Evolutionary conservation across 2,888 invertebrate genomes (phyloP), one percentile per base, ranked within the genome.

Genomic region (Eristalis tenax): DNA sequence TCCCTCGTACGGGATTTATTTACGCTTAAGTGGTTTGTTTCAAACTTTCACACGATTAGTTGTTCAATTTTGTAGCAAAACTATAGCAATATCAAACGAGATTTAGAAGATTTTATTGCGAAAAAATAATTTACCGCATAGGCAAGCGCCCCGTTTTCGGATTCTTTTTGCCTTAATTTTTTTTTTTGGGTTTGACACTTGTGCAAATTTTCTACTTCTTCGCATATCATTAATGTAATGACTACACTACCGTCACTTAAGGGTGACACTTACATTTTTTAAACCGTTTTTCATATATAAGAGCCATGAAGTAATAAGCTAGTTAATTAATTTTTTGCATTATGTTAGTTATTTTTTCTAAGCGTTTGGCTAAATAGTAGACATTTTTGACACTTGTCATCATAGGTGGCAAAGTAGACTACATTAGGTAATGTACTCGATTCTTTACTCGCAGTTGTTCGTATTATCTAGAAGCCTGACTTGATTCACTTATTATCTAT

Each of bases 121-220:
- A 73, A 83, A 68, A 57, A 22, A 80, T 40, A 18, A 50, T 86
- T 83, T 76, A 86, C 78, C 74, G 86, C 78, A 87, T 80, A 87
- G 83, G 83, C 80, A 87, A 87, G 87, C 87, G 87, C 87, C 79
- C 83, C 70, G 87, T 83, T 87, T 79, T 35, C 61, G 22, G n/a
- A 65, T 64, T 50, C 35, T 69, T 76, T 85, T 81, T 74, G 74
- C 70, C 77, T 75, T 32, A 32, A 32, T 10, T 70, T 64, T 75
- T 81, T 71, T 28, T 78, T 57, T 59, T 50, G 32, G 32, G 18
- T 63, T 78, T 86, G 86, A 86, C 86, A 83, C 65, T 68, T 79
- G 63, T 64, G 63, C 35, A 64, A 77, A 81, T 66, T 65, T 84
- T 40, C 57, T 63, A 40, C 32, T 84, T 40, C 57, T 63, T 56